Percentiles rank a stretch among this genome's conserved stretches.
phyloP scores from a whole-genome alignment of 35 echinoderm and acorn worm species.

The Patiria miniata region DNA sequence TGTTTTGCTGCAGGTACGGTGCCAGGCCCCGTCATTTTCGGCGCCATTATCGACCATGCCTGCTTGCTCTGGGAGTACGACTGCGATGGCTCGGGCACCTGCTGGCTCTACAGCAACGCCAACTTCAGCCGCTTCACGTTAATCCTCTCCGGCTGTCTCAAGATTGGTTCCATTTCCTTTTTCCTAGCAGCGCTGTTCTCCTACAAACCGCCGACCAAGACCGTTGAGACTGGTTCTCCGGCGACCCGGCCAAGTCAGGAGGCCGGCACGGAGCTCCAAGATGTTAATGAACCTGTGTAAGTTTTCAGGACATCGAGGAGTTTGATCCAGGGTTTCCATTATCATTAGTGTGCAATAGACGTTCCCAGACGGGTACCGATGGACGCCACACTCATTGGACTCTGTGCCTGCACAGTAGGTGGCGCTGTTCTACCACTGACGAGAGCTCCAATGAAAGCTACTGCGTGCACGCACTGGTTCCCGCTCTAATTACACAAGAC shows the following conservation, averaged over 20 bases:
- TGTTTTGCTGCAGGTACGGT: conserved; percentile 66
- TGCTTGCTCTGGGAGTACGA: conserved; percentile 83
- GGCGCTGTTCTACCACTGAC: too few species aligned
- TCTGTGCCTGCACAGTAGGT: too few species aligned
- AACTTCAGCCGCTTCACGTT: conserved; percentile 59
- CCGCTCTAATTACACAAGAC: too few species aligned
- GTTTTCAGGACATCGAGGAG: not conserved
- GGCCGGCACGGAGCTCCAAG: not conserved
- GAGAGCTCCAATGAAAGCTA: too few species aligned
- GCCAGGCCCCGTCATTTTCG: conserved; percentile 90
- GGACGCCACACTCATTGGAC: too few species aligned
- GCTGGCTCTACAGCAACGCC: conserved; percentile 81
- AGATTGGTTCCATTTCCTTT: conserved; percentile 74
- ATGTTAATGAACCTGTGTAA: not conserved
- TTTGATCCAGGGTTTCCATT: not conserved
- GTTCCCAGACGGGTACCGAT: too few species aligned
- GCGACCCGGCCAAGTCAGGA: not conserved
- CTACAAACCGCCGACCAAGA: conserved; percentile 51
- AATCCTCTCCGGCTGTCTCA: conserved; percentile 62
- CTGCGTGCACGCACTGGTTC: too few species aligned
- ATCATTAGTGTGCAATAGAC: too few species aligned
- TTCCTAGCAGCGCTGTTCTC: conserved; percentile 72
- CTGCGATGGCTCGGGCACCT: conserved; percentile 59
- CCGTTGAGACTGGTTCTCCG: not conserved
- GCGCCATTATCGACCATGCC: conserved; percentile 80